Conservation (phyloP, 2,888 invertebrate genomes). For the Thereva unica region DNA sequence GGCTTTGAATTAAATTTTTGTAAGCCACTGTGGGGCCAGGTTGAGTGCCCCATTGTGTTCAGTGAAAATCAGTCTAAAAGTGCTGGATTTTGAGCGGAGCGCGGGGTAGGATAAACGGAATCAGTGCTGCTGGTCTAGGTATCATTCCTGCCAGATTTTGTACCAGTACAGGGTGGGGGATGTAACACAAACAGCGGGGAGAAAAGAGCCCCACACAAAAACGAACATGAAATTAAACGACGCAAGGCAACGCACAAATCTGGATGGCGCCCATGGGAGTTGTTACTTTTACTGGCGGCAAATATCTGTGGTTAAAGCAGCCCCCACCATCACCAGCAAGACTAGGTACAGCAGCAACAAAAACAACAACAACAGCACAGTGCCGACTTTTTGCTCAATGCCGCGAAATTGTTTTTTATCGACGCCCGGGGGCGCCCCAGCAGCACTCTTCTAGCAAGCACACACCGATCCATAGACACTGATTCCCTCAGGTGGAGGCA, state of each 20-base stretch:
- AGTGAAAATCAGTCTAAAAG: no score
- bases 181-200: no score
- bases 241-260: constrained; percentile 27
- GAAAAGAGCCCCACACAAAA: no score
- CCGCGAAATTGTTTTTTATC: constrained; percentile 39
- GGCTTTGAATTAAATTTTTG: constrained; percentile 2
- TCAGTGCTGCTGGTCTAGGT: no score
- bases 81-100: no score
- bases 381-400: constrained; percentile 38
- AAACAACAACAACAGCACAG: background rate
- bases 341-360: no score
- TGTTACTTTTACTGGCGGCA: constrained; percentile 26
- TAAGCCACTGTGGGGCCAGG: constrained; percentile 1
- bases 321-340: background rate
- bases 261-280: constrained; percentile 25
- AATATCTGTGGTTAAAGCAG: constrained; percentile 33
- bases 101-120: no score
- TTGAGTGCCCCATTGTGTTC: background rate
- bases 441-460: no score
- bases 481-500: no score
- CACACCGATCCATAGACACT: no score
- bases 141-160: no score
- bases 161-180: no score
- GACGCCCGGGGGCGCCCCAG: constrained; percentile 7
- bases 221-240: constrained; percentile 31